These are phyloP conservation scores for Lithophane socia DNA, from an alignment of 2,888 invertebrate genomes.

Conservation along the genomic window DNA sequence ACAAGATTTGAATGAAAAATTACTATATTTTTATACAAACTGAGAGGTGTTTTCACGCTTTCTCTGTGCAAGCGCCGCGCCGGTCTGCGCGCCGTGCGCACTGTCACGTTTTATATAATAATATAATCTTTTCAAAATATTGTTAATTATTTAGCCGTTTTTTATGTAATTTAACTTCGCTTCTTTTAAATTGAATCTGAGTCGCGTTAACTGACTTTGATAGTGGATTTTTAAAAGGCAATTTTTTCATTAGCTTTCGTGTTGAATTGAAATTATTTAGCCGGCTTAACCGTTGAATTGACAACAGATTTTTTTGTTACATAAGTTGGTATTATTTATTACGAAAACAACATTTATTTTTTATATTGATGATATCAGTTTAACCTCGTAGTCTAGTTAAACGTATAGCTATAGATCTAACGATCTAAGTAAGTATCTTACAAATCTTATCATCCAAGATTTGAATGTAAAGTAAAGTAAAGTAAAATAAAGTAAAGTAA, in stretches of 20 bases:
- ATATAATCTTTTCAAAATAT: slow-evolving; percentile 72
- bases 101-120: slow-evolving; percentile 67
- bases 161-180: slow-evolving; percentile 59
- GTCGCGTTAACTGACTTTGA: slow-evolving; percentile 28
- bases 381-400: slow-evolving; percentile 12
- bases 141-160: slow-evolving; percentile 65
- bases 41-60: slow-evolving; percentile 80
- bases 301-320: slow-evolving; percentile 1
- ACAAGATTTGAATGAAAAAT: slow-evolving; percentile 73
- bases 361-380: not conserved
- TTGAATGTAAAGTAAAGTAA: not conserved
- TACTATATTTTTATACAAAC: slow-evolving; percentile 69
- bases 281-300: not conserved
- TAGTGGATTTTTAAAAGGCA: not conserved
- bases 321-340: not conserved
- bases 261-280: not conserved
- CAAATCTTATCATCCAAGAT: not conserved
- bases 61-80: slow-evolving; percentile 72
- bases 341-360: not conserved
- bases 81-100: slow-evolving; percentile 63
- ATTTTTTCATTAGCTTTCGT: not conserved
- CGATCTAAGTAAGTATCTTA: not conserved
- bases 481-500: too few relatives aligned
- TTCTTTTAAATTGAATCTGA: slow-evolving; percentile 40
- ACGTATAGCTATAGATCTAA: not conserved